Percentiles rank a stretch among this genome's conserved stretches.
phyloP scores from a whole-genome alignment of 2,797 vertebrate genomes.

The Acipenser ruthenus region DNA sequence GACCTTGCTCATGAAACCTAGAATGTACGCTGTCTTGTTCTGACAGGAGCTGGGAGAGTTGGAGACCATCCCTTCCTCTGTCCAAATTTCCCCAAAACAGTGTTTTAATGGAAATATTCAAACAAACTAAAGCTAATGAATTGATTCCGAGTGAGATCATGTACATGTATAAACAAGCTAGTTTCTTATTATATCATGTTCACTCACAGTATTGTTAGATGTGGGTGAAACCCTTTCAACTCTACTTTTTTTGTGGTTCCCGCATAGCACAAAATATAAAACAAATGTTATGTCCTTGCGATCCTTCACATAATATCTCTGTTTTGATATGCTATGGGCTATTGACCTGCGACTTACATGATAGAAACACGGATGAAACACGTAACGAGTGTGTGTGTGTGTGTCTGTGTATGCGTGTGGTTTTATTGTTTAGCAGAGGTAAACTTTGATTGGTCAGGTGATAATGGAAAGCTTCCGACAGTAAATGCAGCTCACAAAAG shows the following conservation, averaged over 20 bases:
- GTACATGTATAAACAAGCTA: constrained; percentile 31
- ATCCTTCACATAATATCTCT: constrained; percentile 29
- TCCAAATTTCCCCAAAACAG: constrained; percentile 33
- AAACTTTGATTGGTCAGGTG: constrained; percentile 52
- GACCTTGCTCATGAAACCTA: constrained; percentile 9
- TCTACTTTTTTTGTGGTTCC: constrained; percentile 20
- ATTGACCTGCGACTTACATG: constrained; percentile 37
- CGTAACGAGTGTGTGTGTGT: constrained; percentile 22
- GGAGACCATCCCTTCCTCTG: constrained; percentile 28
- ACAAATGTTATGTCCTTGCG: constrained; percentile 16
- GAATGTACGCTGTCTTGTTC: constrained; percentile 11
- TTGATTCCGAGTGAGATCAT: constrained; percentile 24
- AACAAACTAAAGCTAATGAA: constrained; percentile 21
- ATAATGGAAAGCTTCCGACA: constrained; percentile 39
- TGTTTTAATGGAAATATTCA: constrained; percentile 45
- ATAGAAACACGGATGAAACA: constrained; percentile 32
- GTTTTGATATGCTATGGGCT: constrained; percentile 34
- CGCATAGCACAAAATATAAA: background rate
- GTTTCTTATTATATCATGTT: constrained; percentile 41
- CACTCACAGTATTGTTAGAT: constrained; percentile 28
- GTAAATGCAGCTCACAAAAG: constrained; percentile 32
- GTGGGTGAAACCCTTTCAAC: constrained; percentile 32
- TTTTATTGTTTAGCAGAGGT: constrained; percentile 35
- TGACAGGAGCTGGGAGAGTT: constrained; percentile 16
- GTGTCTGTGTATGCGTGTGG: constrained; percentile 11